Evolutionary conservation across 2,113 vertebrate genomes (phyloP).

Genomic region (Numenius arquata): DNA sequence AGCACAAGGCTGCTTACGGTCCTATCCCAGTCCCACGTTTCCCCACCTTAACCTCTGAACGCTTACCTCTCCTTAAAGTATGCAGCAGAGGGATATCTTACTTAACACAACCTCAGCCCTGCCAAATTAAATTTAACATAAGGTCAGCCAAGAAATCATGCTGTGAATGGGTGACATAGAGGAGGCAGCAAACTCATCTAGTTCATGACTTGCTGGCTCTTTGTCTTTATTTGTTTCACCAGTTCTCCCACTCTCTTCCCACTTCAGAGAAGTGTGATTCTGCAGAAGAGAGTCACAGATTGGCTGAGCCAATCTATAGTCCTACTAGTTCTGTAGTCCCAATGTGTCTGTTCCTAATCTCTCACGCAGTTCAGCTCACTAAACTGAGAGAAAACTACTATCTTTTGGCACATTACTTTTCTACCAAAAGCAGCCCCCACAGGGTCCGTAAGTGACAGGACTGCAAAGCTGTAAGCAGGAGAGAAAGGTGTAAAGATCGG

Average conservation of each 20-base stretch:
- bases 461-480: neutral
- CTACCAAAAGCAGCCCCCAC: neutral
- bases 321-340: neutral
- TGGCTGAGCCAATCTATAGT: neutral
- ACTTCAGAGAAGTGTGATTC: neutral
- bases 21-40: neutral
- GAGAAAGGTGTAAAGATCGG: neutral
- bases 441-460: neutral
- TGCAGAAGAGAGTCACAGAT: neutral
- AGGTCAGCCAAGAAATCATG: neutral
- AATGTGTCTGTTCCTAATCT: neutral
- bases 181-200: neutral
- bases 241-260: neutral
- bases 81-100: neutral
- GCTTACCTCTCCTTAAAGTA: neutral
- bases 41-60: neutral
- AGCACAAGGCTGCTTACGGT: neutral
- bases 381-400: neutral
- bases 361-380: neutral
- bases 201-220: neutral
- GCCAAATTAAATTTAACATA: neutral
- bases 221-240: neutral
- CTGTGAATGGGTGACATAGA: neutral
- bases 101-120: neutral
- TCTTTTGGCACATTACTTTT: neutral